These are phyloP conservation scores for Oreocharis arfaki DNA, from an alignment of 2,113 vertebrate species.

Conservation along the genomic window DNA sequence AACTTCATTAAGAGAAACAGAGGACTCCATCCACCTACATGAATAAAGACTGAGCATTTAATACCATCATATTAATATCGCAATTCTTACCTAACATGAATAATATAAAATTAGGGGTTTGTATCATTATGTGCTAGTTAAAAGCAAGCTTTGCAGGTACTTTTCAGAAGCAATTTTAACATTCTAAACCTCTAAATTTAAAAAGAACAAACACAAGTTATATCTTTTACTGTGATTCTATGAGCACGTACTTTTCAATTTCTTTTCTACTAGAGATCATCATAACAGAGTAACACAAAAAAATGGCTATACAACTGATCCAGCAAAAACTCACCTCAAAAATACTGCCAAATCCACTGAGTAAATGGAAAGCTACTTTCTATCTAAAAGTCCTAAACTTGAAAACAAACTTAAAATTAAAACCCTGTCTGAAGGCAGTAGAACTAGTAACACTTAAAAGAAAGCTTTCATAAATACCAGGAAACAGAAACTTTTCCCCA, in stretches of 20 bases:
- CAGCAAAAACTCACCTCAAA: neutral
- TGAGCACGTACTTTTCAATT: neutral
- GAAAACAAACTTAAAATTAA: neutral
- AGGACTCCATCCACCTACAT: neutral
- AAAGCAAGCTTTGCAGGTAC: neutral
- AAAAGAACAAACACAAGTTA: neutral
- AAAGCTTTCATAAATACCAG: neutral
- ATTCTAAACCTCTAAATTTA: neutral
- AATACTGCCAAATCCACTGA: neutral
- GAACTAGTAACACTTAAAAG: neutral
- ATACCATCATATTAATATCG: neutral
- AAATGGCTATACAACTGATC: neutral
- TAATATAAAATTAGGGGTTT: neutral
- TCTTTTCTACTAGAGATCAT: neutral
- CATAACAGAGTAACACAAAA: neutral
- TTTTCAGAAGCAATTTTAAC: neutral
- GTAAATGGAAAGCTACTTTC: neutral
- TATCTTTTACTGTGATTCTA: neutral
- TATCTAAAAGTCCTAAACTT: neutral
- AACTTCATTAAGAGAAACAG: neutral
- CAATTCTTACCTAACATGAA: neutral
- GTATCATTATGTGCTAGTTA: neutral
- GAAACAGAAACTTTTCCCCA: neutral
- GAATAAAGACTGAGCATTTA: neutral
- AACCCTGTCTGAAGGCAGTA: neutral